A percentile compares a stretch with the other conserved stretches of the same genome.
phyloP scores from a whole-genome alignment of 2,797 vertebrate genomes.

The Manis javanica region DNA sequence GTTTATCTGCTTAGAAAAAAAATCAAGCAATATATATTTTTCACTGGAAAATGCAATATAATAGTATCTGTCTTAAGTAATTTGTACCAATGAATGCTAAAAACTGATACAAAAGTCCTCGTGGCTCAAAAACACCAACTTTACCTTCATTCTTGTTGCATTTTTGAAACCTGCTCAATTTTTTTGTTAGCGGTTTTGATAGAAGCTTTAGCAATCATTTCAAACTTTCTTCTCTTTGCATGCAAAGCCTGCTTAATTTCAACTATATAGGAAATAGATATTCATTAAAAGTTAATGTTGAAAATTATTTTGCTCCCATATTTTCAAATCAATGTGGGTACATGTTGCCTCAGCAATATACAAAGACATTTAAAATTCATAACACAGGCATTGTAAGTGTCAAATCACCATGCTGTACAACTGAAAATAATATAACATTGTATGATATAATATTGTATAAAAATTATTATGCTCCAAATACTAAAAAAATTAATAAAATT shows the following conservation, averaged over 20 bases:
- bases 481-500: background rate
- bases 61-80: background rate
- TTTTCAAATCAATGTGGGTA: background rate
- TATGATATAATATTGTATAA: too few relatives aligned
- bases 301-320: background rate
- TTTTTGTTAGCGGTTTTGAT: constrained; percentile 92
- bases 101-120: background rate
- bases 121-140: background rate
- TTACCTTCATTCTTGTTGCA: constrained; percentile 89
- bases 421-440: background rate
- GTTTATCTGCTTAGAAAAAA: background rate
- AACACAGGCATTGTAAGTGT: background rate
- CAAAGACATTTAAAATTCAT: background rate
- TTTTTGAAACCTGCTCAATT: constrained; percentile 92
- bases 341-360: background rate
- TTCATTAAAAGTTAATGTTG: background rate
- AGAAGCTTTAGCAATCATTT: constrained; percentile 90
- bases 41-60: background rate
- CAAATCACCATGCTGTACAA: background rate
- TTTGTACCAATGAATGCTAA: background rate
- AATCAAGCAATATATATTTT: background rate
- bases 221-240: constrained; percentile 79
- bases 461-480: too few relatives aligned
- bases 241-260: constrained; percentile 84
- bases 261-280: too few relatives aligned